Base-by-base conservation (phyloP, 1,140 invertebrate species). In the Drosophila gunungcola region DNA sequence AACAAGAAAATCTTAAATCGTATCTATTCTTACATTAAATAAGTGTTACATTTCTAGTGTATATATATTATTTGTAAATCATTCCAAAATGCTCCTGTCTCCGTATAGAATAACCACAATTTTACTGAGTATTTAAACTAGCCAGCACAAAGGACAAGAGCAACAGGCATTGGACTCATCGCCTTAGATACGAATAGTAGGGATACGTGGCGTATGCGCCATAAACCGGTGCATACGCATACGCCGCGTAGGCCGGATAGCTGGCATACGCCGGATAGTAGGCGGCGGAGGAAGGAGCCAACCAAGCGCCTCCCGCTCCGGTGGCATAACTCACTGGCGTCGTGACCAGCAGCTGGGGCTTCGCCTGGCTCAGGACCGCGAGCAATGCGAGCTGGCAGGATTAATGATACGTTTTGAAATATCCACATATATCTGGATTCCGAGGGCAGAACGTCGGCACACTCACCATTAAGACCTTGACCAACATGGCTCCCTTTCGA, bases 181-280 rank as follows among this genome's bases (percentile, higher is more conserved):
- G 84, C 43, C 85, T 70, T n/a, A 80, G 63, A 60, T 90, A 90
- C 1, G 81, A 34, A 51, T 84, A 84, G 60, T 89, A 89, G 32
- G 84, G 84, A 84, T 89, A 89, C 49, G 85, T 73, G 77, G 84
- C 84, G 49, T 89, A 89, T 57, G 84, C 62, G 61, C 73, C 80
- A 62, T 89, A 89, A 3, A 80, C 61, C 5, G 84, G 84, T 48
- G 77, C 65, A 62, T 89, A 89, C 73, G 84, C 54, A 89, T 88
- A 89, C 77, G 84, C 46, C 53, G 80, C 73, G 65, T 89, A 89
- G 38, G 84, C 80, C 68, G 84, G 84, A 75, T 89, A 89, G 62
- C 73, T 67, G 61, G 73, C 51, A 60, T 89, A 89, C 9, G 78
- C 52, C 25, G 75, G 73, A 58, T 75, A 76, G 42, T 76, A 76